A percentile compares a stretch with the other conserved stretches of the same genome.
phyloP scores from a whole-genome alignment of 2,888 invertebrate species.

The Spatulosminthurus flaviceps region DNA sequence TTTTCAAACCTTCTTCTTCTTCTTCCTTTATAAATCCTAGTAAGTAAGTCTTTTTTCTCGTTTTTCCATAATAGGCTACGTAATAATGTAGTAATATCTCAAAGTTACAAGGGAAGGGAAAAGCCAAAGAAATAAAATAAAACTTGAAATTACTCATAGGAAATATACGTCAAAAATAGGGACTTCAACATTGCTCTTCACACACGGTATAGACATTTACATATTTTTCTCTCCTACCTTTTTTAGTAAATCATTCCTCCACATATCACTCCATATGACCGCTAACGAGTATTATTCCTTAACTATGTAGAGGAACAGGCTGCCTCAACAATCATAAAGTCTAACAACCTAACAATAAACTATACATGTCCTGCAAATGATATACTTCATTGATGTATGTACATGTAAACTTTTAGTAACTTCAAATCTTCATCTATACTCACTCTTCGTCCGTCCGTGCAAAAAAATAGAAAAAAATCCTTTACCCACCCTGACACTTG shows the following conservation, averaged over 20 bases:
- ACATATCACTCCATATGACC: slow-evolving; percentile 1
- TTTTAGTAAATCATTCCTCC: slow-evolving; percentile 16
- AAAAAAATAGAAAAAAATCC: too few species aligned
- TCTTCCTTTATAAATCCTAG: neutral
- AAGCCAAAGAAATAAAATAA: too few species aligned
- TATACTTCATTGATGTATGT: too few species aligned
- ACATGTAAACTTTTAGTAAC: too few species aligned
- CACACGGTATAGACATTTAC: neutral
- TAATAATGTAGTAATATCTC: too few species aligned
- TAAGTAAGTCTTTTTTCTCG: too few species aligned
- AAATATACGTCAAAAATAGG: neutral
- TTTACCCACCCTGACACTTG: too few species aligned
- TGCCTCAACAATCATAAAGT: slow-evolving; percentile 21
- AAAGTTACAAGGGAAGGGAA: too few species aligned
- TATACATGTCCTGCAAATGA: neutral
- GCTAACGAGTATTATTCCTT: slow-evolving; percentile 23
- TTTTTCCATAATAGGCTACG: too few species aligned
- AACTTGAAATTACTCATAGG: too few species aligned
- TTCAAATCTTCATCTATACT: too few species aligned
- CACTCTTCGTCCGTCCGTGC: too few species aligned
- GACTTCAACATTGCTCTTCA: neutral
- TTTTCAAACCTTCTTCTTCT: neutral
- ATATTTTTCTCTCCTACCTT: neutral
- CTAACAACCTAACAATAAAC: slow-evolving; percentile 37
- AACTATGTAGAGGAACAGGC: slow-evolving; percentile 28